Percentiles rank a stretch among this genome's conserved stretches.
phyloP scores from a whole-genome alignment of 1,140 invertebrate genomes.

The Kradibia gibbosae region DNA sequence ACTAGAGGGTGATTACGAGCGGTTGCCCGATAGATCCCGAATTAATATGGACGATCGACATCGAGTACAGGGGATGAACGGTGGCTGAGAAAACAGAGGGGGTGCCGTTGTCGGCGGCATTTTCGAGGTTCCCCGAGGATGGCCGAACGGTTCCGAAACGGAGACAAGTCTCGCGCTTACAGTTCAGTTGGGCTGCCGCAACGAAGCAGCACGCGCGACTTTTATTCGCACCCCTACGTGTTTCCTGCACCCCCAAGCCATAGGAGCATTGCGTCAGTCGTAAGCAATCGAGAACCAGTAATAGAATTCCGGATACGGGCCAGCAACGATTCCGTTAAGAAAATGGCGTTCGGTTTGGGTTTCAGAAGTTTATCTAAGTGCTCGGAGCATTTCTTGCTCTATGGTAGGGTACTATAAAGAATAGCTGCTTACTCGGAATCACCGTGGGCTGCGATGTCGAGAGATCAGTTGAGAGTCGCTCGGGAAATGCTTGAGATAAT shows the following conservation, averaged over 20 bases:
- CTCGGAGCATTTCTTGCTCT: too few relatives aligned
- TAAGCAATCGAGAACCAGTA: not conserved
- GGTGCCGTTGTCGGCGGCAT: not conserved
- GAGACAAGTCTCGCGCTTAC: constrained; percentile 54
- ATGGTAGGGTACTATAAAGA: too few relatives aligned
- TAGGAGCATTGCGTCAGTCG: not conserved
- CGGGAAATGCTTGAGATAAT: not conserved
- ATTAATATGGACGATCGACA: constrained; percentile 10
- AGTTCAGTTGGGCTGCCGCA: constrained; percentile 67
- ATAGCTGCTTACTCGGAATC: too few relatives aligned
- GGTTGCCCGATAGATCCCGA: not conserved
- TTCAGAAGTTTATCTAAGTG: too few relatives aligned
- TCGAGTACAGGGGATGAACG: constrained; percentile 60
- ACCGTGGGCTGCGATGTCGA: too few relatives aligned
- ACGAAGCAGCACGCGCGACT: constrained; percentile 64
- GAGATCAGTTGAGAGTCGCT: too few relatives aligned
- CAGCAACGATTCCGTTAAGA: too few relatives aligned
- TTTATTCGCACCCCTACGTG: not conserved
- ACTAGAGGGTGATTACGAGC: not conserved
- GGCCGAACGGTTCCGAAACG: constrained; percentile 57
- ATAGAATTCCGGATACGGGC: not conserved
- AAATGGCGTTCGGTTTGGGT: too few relatives aligned
- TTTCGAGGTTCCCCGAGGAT: constrained; percentile 56
- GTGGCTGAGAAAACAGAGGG: constrained; percentile 57
- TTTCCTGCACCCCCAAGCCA: not conserved